Conservation (phyloP, 2,113 vertebrate species). For the Dasypus novemcinctus region DNA sequence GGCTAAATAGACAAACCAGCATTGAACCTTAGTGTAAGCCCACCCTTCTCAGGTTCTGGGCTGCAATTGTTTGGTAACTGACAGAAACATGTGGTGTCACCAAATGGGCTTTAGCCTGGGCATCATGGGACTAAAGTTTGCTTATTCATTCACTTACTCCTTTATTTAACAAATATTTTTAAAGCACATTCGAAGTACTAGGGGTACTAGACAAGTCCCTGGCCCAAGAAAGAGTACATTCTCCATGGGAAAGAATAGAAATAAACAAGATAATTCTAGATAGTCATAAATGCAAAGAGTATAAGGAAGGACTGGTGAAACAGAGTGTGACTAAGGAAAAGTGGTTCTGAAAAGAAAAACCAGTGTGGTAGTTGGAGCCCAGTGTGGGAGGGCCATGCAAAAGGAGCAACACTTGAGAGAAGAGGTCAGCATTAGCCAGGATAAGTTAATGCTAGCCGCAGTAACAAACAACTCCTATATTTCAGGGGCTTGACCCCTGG, state of each 20-base stretch:
- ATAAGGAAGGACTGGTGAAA: too few species aligned
- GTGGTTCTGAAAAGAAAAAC: neutral
- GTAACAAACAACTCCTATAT: neutral
- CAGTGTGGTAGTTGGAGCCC: neutral
- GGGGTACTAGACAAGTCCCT: neutral
- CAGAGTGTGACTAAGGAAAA: neutral
- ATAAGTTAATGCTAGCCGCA: neutral
- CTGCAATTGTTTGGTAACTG: neutral
- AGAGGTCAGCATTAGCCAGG: neutral
- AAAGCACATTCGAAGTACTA: neutral
- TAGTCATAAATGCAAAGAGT: neutral
- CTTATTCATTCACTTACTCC: neutral
- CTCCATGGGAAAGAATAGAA: neutral
- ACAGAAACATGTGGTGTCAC: neutral
- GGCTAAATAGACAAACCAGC: neutral
- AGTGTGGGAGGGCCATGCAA: neutral
- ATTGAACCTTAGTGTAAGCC: neutral
- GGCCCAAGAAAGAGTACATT: neutral
- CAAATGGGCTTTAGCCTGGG: neutral
- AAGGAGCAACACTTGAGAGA: neutral
- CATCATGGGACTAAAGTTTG: neutral
- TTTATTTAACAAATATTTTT: neutral
- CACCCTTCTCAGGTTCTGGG: neutral
- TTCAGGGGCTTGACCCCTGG: rapidly evolving
- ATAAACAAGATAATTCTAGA: neutral